Percentiles rank a stretch among this genome's conserved stretches.
Conservation (phyloP, 2,113 vertebrate species). For the Zeus faber region DNA sequence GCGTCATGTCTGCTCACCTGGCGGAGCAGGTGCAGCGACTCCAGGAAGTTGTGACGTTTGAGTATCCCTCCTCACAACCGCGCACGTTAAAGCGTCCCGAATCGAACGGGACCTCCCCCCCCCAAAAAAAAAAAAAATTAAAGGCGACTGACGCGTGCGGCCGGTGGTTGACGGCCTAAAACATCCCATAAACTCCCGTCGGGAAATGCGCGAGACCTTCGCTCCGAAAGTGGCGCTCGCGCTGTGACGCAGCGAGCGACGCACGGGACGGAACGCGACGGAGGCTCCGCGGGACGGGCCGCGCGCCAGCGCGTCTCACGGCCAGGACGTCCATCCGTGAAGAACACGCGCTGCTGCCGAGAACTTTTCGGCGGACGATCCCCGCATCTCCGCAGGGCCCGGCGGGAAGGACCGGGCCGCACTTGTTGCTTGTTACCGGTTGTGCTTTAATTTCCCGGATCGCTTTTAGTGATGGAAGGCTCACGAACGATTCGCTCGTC, state of each 20-base stretch:
- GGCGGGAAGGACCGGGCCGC: too few relatives aligned
- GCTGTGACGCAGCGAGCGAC: conserved; percentile 41
- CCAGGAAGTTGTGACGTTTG: background rate
- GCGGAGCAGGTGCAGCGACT: conserved; percentile 39
- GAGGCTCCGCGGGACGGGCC: background rate
- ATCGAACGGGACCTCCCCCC: too few relatives aligned
- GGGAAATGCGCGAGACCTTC: conserved; percentile 37
- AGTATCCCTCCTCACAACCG: background rate
- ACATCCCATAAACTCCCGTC: conserved; percentile 19
- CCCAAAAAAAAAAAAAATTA: background rate
- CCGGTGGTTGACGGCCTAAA: background rate
- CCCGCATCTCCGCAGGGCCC: too few relatives aligned
- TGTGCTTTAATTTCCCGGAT: too few relatives aligned
- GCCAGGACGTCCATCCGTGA: too few relatives aligned
- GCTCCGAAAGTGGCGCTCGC: background rate
- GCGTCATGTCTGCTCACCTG: conserved; percentile 50
- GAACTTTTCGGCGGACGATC: too few relatives aligned
- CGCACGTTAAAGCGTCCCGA: background rate
- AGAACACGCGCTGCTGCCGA: too few relatives aligned
- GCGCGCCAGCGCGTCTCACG: too few relatives aligned
- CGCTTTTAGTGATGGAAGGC: too few relatives aligned
- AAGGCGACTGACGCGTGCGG: too few relatives aligned
- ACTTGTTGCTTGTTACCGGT: too few relatives aligned
- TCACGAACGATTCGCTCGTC: too few relatives aligned
- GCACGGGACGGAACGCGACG: background rate